Evolutionary conservation across 1,140 invertebrate genomes (phyloP).

Genomic region (Phymorhynchus buccinoides): DNA sequence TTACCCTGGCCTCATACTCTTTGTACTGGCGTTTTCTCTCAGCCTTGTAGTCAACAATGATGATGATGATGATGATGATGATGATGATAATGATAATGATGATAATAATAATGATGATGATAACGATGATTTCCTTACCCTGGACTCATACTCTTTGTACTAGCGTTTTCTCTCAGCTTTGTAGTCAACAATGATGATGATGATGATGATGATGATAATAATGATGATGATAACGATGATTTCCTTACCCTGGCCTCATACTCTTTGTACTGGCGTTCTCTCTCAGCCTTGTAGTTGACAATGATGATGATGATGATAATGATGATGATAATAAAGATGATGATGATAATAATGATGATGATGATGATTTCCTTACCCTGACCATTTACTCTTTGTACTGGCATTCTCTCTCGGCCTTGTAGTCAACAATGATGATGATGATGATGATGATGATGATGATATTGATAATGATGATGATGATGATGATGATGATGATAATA

Average conservation of each 20-base stretch:
- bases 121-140: no score
- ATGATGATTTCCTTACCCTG: no score
- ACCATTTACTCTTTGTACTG: constrained; percentile 93
- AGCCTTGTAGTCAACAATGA: constrained; percentile 89
- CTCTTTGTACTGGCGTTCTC: constrained; percentile 84
- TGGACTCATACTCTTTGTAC: constrained; percentile 95
- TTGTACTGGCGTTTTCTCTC: constrained; percentile 80
- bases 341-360: no score
- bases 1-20: constrained; percentile 92
- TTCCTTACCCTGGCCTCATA: constrained; percentile 88
- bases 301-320: not conserved
- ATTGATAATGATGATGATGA: no score
- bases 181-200: constrained; percentile 83
- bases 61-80: no score
- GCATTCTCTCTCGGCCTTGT: constrained; percentile 78
- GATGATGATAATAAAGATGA: not conserved
- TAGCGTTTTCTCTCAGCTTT: constrained; percentile 75
- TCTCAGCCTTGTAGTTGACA: constrained; percentile 81
- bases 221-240: not conserved
- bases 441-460: no score
- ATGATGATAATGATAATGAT: no score
- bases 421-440: constrained; percentile 77
- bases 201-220: not conserved
- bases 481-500: no score
- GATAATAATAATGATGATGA: no score